Evolutionary conservation across 2,113 vertebrate genomes (phyloP).

Genomic region (Semnornis frantzii): DNA sequence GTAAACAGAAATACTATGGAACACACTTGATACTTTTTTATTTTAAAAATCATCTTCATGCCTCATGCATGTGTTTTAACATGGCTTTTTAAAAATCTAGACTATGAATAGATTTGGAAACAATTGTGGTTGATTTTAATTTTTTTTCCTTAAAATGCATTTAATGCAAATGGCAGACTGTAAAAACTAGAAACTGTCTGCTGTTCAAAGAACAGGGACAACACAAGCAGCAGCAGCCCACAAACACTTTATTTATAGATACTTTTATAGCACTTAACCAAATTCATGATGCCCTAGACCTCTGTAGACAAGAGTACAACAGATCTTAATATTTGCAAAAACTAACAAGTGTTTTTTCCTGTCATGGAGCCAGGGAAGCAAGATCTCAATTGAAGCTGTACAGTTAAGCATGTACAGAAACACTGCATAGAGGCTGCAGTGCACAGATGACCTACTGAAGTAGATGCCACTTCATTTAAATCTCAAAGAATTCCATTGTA

Average conservation of each 20-base stretch:
- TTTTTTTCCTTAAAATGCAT: background rate
- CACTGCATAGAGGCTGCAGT: background rate
- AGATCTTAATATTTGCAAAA: conserved; percentile 25
- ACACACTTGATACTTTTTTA: background rate
- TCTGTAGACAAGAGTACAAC: background rate
- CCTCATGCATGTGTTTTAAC: background rate
- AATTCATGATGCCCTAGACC: conserved; percentile 7
- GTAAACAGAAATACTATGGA: background rate
- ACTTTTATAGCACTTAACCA: background rate
- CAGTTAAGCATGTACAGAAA: background rate
- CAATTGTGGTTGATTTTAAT: background rate
- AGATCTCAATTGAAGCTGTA: background rate
- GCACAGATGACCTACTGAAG: background rate
- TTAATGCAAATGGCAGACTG: conserved; percentile 28
- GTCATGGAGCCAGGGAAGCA: background rate
- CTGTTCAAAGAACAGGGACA: conserved; percentile 17
- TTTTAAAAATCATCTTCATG: background rate
- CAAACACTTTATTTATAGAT: conserved; percentile 62
- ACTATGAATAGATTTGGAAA: background rate
- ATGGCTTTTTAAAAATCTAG: background rate
- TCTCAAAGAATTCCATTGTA: background rate
- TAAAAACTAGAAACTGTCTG: conserved; percentile 22
- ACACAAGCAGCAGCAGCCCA: conserved; percentile 29
- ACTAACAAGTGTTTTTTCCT: conserved; percentile 3
- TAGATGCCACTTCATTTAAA: background rate